A percentile compares a stretch with the other conserved stretches of the same genome.
These are phyloP conservation scores for Dynastes hyllus DNA, from an alignment of 2,888 invertebrate species.

Conservation along the genomic window DNA sequence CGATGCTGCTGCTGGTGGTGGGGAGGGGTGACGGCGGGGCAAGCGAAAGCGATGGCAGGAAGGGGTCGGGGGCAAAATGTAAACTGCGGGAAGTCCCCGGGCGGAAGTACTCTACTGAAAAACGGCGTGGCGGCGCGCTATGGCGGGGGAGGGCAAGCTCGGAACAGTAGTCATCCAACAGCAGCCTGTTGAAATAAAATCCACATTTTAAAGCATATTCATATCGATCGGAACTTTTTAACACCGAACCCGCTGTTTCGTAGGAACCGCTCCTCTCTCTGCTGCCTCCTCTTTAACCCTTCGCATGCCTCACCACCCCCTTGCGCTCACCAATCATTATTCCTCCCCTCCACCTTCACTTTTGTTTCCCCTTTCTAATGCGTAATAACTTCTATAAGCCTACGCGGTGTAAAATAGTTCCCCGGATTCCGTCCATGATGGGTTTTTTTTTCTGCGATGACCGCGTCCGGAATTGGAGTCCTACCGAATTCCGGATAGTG, in stretches of 20 bases:
- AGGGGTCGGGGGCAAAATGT: conserved; percentile 68
- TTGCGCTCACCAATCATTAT: conserved; percentile 56
- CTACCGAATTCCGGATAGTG: conserved; percentile 18
- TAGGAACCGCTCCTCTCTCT: conserved; percentile 52
- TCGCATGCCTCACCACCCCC: conserved; percentile 58
- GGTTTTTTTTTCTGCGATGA: conserved; percentile 29
- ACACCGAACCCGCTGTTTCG: conserved; percentile 70
- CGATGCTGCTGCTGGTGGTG: too few relatives aligned
- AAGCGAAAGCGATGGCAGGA: conserved; percentile 62
- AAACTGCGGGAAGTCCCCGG: conserved; percentile 69
- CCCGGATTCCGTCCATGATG: conserved; percentile 47
- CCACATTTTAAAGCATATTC: conserved; percentile 79
- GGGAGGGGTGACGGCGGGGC: conserved; percentile 37
- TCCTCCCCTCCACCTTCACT: conserved; percentile 57
- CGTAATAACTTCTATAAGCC: conserved; percentile 59
- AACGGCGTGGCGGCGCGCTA: conserved; percentile 51
- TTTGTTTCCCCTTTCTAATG: conserved; percentile 60
- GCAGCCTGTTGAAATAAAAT: conserved; percentile 76
- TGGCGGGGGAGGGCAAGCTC: conserved; percentile 50
- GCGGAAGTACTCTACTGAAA: conserved; percentile 65
- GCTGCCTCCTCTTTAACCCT: conserved; percentile 54
- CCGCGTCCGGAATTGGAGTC: conserved; percentile 22
- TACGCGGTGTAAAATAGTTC: conserved; percentile 62
- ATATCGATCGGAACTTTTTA: conserved; percentile 78
- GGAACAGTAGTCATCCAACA: conserved; percentile 57